Base-by-base conservation (phyloP, 2,113 vertebrate genomes). In the Callospermophilus lateralis region DNA sequence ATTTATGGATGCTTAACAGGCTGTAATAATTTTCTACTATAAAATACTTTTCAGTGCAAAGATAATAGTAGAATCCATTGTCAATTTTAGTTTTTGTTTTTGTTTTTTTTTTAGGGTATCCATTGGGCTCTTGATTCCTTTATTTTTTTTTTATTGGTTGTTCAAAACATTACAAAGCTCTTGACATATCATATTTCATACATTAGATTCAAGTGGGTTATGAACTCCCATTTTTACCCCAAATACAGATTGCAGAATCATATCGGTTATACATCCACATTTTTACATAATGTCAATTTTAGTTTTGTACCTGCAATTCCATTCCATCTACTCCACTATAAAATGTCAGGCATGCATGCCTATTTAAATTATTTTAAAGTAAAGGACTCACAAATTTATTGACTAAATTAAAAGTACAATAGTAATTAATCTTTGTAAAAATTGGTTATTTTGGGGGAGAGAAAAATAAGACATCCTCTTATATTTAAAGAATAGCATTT, bases 281-380 rank as follows among this genome's bases (percentile, higher is more conserved):
- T n/a, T n/a, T n/a, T n/a, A n/a, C n/a, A n/a, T n/a, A n/a, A n/a
- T 91, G 45, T 24, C 37, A 9, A 67, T 78, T 94, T 95, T 93
- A 95, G 53, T 34, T 32, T 1, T 63, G 30, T 72, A 83, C 70
- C 7, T 92, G 53, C 32, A 84, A 96, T 34, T 94, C 34, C 51
- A 77, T 70, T 58, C 68, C 45, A 30, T 39, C 68, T 94, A 53
- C 63, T 92, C 48, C 74, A 55, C 34, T 77, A 53, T 32, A 61
- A 72, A 48, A 80, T 55, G 79, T 93, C 26, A 93, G 93, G 72
- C 63, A 84, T 79, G 4, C 16, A 79, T 58, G 28, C 34, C 84
- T 58, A 89, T 61, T 84, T 88, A 83, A 68, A 85, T 53, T 55
- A 81, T 26, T 72, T 89, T 79, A 32, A 87, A 55, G 77, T 42